Conservation (phyloP, 2,797 vertebrate species). For the Heterohyrax brucei region DNA sequence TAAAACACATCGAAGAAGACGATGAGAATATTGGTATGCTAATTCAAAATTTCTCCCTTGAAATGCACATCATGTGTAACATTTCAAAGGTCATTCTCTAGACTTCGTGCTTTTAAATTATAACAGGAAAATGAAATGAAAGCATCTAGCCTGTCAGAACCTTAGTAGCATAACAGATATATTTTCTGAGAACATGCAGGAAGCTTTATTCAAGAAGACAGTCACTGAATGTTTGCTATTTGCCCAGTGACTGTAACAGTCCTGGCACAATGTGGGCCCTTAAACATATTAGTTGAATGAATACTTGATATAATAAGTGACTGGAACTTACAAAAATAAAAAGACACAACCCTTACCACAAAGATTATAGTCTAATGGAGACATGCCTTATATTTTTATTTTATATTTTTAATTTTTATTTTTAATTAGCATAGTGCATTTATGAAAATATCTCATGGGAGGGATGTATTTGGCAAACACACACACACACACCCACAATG, state of each 20-base stretch:
- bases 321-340: constrained; percentile 38
- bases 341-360: background rate
- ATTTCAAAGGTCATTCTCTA: constrained; percentile 79
- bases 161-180: constrained; percentile 37
- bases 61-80: constrained; percentile 50
- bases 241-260: background rate
- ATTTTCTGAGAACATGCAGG: constrained; percentile 14
- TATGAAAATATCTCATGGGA: background rate
- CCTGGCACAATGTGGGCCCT: constrained; percentile 4
- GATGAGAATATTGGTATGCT: background rate
- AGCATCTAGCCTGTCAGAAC: constrained; percentile 28
- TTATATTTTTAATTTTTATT: too few species aligned
- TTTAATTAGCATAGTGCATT: background rate
- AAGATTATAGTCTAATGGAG: constrained; percentile 40
- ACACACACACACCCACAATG: background rate
- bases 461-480: background rate
- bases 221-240: constrained; percentile 31
- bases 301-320: background rate
- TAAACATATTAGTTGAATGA: constrained; percentile 16
- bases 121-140: constrained; percentile 63
- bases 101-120: constrained; percentile 72
- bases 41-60: constrained; percentile 42
- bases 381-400: background rate
- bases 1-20: background rate
- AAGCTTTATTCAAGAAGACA: constrained; percentile 58